Evolutionary conservation across 2,797 vertebrate genomes (phyloP).

Genomic region (Eptatretus atami): DNA sequence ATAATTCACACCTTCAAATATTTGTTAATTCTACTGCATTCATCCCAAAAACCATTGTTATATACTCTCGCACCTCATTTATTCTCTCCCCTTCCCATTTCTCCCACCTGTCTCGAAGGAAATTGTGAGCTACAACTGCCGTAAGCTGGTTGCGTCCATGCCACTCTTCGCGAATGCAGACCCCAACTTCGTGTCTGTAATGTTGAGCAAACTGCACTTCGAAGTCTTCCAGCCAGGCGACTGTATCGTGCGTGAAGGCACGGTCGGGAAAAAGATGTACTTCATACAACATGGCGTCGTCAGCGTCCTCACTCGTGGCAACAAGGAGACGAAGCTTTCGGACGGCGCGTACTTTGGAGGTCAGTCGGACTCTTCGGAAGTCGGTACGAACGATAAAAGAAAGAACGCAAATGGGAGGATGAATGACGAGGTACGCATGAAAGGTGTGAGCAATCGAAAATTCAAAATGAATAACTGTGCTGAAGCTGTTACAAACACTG

Average conservation of each 20-base stretch:
- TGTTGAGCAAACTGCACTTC: slow-evolving; percentile 65
- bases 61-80: too few relatives aligned
- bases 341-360: slow-evolving; percentile 72
- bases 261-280: slow-evolving; percentile 82
- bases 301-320: slow-evolving; percentile 55
- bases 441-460: too few relatives aligned
- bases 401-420: too few relatives aligned
- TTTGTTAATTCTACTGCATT: too few relatives aligned
- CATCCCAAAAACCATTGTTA: too few relatives aligned
- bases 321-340: slow-evolving; percentile 50
- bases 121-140: slow-evolving; percentile 73
- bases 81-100: too few relatives aligned
- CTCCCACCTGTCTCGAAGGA: slow-evolving; percentile 18
- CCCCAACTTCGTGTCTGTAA: slow-evolving; percentile 63
- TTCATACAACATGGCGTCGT: slow-evolving; percentile 69
- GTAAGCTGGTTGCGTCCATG: slow-evolving; percentile 72
- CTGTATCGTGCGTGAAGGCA: slow-evolving; percentile 58
- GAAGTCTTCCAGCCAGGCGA: slow-evolving; percentile 62
- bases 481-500: too few relatives aligned
- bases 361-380: slow-evolving; percentile 9
- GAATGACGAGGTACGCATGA: too few relatives aligned
- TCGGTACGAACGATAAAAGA: too few relatives aligned
- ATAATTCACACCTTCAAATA: too few relatives aligned
- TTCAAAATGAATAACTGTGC: too few relatives aligned
- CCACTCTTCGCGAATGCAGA: slow-evolving; percentile 63